phyloP scores from a whole-genome alignment of 2,113 vertebrate species.

The Vidua macroura region DNA sequence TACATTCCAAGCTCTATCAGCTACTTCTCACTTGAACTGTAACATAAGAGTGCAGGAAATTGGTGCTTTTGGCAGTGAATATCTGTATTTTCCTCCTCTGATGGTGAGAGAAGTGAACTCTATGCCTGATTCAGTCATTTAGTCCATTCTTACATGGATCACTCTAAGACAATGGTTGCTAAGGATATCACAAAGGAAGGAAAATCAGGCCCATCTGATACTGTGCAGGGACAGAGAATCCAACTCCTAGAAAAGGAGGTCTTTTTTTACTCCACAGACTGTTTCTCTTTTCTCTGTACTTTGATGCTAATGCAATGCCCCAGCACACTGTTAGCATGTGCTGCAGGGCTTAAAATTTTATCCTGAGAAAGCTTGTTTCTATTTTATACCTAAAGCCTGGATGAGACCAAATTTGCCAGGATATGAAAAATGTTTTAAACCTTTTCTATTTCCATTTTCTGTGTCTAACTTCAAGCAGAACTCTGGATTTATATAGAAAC shows the following conservation, averaged over 20 bases:
- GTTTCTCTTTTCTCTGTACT: neutral
- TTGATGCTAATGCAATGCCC: neutral
- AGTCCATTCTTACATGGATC: neutral
- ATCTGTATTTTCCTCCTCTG: neutral
- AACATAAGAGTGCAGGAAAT: neutral
- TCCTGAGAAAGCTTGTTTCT: neutral
- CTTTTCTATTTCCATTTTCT: neutral
- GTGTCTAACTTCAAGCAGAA: neutral
- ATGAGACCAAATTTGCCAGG: neutral
- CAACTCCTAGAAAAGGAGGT: neutral
- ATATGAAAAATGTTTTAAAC: neutral
- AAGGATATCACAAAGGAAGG: neutral
- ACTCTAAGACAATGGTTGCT: neutral
- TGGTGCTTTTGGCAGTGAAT: neutral
- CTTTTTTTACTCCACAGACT: neutral
- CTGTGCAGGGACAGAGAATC: neutral
- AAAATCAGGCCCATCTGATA: neutral
- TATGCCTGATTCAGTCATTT: neutral
- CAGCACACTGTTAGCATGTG: neutral
- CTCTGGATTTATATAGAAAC: neutral
- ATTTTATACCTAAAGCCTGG: neutral
- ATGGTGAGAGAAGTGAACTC: neutral
- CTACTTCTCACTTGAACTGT: neutral
- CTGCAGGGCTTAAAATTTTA: neutral
- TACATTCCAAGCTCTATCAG: neutral